These are phyloP conservation scores for Elanus axillaris DNA, from an alignment of 2,113 vertebrate species.

Conservation along the genomic window DNA sequence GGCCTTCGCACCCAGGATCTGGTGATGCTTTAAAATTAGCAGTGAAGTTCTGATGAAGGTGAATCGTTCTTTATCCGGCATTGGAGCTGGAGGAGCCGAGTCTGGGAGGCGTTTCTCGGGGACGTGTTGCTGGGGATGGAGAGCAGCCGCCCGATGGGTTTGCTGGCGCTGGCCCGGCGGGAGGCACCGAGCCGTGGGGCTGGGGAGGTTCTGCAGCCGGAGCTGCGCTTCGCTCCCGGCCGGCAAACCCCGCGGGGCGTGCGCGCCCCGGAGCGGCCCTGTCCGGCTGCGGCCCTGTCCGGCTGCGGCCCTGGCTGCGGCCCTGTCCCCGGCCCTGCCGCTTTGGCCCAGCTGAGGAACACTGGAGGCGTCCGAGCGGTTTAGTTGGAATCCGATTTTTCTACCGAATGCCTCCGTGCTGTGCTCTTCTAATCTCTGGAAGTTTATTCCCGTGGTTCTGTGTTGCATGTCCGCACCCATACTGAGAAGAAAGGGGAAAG, in stretches of 20 bases:
- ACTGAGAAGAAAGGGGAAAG: background rate
- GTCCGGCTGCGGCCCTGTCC: no score
- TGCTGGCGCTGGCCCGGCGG: background rate
- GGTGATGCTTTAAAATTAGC: background rate
- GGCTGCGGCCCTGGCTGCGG: no score
- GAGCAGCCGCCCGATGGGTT: background rate
- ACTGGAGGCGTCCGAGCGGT: rapidly evolving
- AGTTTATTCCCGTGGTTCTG: background rate
- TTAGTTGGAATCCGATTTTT: background rate
- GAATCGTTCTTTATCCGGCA: background rate
- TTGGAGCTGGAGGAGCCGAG: background rate
- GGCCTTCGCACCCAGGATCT: background rate
- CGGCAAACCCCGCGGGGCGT: no score
- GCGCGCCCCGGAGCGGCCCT: no score
- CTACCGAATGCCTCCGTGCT: background rate
- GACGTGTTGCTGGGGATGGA: rapidly evolving
- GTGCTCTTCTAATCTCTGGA: background rate
- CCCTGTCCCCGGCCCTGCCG: background rate
- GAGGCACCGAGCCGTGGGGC: background rate
- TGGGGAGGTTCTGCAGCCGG: background rate
- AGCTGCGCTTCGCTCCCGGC: background rate
- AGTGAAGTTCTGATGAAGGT: background rate
- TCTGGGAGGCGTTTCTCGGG: background rate
- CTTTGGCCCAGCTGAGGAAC: background rate
- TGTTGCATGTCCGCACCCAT: background rate